These are phyloP conservation scores for Apodemia zela DNA, from an alignment of 2,888 invertebrate species.

Conservation along the genomic window DNA sequence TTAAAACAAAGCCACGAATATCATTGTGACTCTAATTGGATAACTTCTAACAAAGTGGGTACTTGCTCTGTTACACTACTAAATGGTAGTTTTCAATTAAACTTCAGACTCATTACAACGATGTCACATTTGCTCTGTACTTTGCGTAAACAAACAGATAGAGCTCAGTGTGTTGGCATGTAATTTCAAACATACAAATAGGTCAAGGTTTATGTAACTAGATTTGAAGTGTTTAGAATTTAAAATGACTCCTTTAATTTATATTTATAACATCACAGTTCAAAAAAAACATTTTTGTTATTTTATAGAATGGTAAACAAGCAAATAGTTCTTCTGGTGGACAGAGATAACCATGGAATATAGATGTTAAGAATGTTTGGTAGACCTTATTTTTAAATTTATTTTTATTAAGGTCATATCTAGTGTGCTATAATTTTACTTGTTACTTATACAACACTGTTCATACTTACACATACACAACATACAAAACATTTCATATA, in stretches of 20 bases:
- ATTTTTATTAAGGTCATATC: no score
- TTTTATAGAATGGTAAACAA: no score
- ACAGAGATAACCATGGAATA: no score
- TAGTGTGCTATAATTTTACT: no score
- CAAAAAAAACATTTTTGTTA: no score
- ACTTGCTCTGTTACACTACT: conserved; percentile 10
- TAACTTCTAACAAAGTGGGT: conserved; percentile 15
- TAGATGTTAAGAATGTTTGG: no score
- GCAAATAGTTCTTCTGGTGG: no score
- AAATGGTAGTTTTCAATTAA: conserved; percentile 15
- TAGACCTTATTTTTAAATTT: no score
- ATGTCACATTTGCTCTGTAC: conserved; percentile 12
- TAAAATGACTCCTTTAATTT: background rate
- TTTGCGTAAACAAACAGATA: conserved; percentile 11
- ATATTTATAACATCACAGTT: no score
- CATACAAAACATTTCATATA: no score
- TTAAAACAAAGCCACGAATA: conserved; percentile 5
- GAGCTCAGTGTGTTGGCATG: background rate
- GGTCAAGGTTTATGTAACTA: conserved; percentile 2
- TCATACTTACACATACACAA: no score
- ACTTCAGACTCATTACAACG: conserved; percentile 11
- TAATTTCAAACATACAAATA: conserved; percentile 1
- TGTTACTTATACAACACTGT: no score
- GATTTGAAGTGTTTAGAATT: background rate
- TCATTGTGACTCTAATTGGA: conserved; percentile 15